Percentiles rank a stretch among this genome's conserved stretches.
Evolutionary conservation across 2,888 invertebrate species (phyloP).

Genomic region (Oithona nana): DNA sequence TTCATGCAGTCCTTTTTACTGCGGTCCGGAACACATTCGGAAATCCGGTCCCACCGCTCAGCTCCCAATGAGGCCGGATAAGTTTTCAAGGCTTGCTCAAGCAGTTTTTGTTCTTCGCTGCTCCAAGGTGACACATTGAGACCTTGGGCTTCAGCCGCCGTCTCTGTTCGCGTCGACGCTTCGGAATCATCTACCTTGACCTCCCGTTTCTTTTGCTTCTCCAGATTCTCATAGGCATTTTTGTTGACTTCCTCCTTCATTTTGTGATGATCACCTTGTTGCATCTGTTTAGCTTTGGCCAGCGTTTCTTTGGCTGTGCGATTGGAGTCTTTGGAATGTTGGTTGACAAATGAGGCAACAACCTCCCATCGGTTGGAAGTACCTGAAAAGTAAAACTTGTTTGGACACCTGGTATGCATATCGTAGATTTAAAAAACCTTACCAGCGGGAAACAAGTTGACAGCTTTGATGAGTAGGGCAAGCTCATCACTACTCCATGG

Average conservation of each 20-base stretch:
- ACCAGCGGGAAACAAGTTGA: conserved; percentile 91
- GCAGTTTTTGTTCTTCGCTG: conserved; percentile 74
- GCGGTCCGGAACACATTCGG: conserved; percentile 68
- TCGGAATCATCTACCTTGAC: conserved; percentile 30
- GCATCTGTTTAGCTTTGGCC: conserved; percentile 83
- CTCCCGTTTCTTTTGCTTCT: conserved; percentile 46
- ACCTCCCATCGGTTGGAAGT: no score
- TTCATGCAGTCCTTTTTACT: conserved; percentile 95
- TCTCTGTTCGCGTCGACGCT: conserved; percentile 44
- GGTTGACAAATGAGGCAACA: conserved; percentile 85
- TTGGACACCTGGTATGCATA: no score
- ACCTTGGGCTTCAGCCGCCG: conserved; percentile 26
- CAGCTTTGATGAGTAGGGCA: conserved; percentile 81
- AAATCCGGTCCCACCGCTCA: conserved; percentile 91
- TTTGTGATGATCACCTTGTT: conserved; percentile 63
- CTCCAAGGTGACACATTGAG: conserved; percentile 50
- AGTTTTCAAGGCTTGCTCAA: conserved; percentile 92
- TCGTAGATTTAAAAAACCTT: no score
- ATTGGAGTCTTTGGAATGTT: conserved; percentile 41
- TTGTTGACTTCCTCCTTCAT: conserved; percentile 75
- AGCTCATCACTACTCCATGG: conserved; percentile 70
- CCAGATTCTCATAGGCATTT: conserved; percentile 74
- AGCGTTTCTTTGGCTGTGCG: conserved; percentile 79
- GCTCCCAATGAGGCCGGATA: conserved; percentile 56
- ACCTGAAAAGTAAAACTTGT: no score